Percentiles rank a stretch among this genome's conserved stretches.
Conservation (phyloP, 2,888 invertebrate genomes). For the Lithophane semibrunnea region DNA sequence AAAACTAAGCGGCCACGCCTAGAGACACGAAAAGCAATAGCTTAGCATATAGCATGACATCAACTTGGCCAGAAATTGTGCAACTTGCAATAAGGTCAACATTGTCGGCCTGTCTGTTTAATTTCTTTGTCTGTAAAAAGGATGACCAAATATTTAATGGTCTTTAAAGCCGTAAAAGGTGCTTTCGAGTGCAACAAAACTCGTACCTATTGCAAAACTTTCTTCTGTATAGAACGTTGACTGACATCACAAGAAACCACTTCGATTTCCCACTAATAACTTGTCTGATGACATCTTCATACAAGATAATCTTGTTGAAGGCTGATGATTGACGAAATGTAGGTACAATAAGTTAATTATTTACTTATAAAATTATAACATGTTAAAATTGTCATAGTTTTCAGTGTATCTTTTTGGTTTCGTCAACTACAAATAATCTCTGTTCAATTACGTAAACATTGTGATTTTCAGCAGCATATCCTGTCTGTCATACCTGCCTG, state of each 20-base stretch:
- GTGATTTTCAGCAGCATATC: neutral
- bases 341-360: neutral
- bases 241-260: neutral
- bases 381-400: neutral
- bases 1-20: too few relatives aligned
- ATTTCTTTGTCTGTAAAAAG: too few relatives aligned
- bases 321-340: neutral
- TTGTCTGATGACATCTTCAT: neutral
- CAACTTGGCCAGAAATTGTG: too few relatives aligned
- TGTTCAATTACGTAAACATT: neutral
- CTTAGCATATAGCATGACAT: too few relatives aligned
- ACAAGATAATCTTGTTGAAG: neutral
- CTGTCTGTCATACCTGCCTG: too few relatives aligned
- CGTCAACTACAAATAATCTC: neutral
- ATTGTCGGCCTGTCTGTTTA: too few relatives aligned
- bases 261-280: neutral
- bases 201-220: too few relatives aligned
- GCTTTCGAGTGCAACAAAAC: too few relatives aligned
- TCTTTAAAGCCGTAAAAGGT: too few relatives aligned
- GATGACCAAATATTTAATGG: too few relatives aligned
- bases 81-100: too few relatives aligned
- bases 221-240: neutral
- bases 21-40: too few relatives aligned
- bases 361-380: neutral
- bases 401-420: slow-evolving; percentile 27